These are phyloP conservation scores for Pseudopipra pipra DNA, from an alignment of 2,113 vertebrate genomes.

Conservation along the genomic window DNA sequence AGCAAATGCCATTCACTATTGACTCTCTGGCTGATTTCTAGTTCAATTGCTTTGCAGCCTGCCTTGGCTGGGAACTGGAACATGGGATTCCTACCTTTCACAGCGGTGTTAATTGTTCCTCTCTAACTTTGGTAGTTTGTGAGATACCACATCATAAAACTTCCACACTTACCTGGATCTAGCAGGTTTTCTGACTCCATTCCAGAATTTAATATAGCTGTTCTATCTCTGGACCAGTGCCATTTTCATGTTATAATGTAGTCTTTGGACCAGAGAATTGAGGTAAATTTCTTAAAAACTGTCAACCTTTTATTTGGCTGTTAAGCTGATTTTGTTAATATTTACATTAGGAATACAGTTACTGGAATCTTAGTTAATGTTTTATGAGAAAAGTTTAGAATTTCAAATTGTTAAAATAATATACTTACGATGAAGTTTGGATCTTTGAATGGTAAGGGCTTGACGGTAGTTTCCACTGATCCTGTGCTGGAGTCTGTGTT, in stretches of 20 bases:
- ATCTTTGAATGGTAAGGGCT: slow-evolving; percentile 89
- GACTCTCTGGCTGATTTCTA: not conserved
- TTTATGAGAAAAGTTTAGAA: not conserved
- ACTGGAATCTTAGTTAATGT: not conserved
- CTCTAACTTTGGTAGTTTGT: not conserved
- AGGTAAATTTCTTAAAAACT: not conserved
- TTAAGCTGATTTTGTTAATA: not conserved
- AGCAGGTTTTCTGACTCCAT: not conserved
- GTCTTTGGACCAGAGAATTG: not conserved
- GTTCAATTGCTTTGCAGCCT: not conserved
- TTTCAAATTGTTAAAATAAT: not conserved
- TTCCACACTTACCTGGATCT: not conserved
- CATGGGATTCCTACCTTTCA: not conserved
- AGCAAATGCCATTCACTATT: not conserved
- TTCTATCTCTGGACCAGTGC: not conserved
- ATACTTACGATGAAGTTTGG: slow-evolving; percentile 86
- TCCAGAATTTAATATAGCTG: not conserved
- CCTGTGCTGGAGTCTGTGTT: slow-evolving; percentile 72
- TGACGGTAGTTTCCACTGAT: slow-evolving; percentile 76
- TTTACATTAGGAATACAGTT: not conserved
- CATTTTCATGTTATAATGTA: not conserved
- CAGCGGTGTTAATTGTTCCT: not conserved
- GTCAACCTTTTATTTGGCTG: not conserved
- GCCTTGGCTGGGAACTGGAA: not conserved
- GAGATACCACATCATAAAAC: not conserved